A percentile compares a stretch with the other conserved stretches of the same genome.
Conservation (phyloP, 2,888 invertebrate genomes). For the Anthoptus insignis region DNA sequence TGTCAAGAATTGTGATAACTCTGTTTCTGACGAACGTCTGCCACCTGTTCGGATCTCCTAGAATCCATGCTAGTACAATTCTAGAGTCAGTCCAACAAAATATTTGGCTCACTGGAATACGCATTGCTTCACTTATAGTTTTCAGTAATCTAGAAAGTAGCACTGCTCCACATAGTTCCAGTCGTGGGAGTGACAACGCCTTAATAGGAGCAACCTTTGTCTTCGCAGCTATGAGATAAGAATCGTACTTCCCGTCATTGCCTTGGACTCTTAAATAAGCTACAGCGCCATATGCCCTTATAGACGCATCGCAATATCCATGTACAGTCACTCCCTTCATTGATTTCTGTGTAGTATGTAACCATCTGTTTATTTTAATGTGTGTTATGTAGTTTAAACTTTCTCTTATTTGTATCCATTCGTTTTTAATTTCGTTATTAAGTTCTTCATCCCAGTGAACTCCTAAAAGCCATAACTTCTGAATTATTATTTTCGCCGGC, state of each 20-base stretch:
- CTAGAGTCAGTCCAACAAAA: constrained; percentile 21
- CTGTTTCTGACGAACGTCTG: constrained; percentile 43
- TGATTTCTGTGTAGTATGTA: too few relatives aligned
- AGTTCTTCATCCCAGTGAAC: neutral
- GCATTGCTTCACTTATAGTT: constrained; percentile 25
- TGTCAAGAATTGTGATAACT: constrained; percentile 40
- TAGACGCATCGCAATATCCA: neutral
- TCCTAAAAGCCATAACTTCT: neutral
- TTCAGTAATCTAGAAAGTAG: neutral
- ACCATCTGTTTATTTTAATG: constrained; percentile 49
- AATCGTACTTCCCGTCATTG: too few relatives aligned
- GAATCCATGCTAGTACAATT: constrained; percentile 35
- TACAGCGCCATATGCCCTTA: neutral
- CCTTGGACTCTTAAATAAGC: neutral
- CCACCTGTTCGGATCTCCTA: constrained; percentile 43
- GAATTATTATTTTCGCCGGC: neutral
- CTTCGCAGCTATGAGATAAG: neutral
- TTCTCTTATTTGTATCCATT: neutral
- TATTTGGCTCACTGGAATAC: constrained; percentile 28
- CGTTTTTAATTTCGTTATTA: neutral
- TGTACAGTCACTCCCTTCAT: neutral
- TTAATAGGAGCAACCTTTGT: constrained; percentile 39
- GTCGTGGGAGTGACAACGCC: constrained; percentile 26
- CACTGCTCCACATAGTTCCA: neutral
- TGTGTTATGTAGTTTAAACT: neutral